These are phyloP conservation scores for Psittacula derbiana DNA, from an alignment of 2,797 vertebrate genomes.

Conservation along the genomic window DNA sequence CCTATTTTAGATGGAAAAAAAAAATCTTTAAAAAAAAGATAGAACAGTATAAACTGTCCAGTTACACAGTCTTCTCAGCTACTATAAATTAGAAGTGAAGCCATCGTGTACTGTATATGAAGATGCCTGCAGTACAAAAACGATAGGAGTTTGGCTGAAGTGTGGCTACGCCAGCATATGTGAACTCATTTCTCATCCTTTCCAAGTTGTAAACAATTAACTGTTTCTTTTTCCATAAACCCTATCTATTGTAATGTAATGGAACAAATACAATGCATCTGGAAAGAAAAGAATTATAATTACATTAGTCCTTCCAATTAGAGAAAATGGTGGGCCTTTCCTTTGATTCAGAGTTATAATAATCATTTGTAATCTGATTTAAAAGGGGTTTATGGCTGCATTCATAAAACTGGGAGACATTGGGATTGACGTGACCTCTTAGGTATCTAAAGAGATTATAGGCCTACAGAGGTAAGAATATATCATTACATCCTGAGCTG, in stretches of 20 bases:
- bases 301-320: constrained; percentile 75
- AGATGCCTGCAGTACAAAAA: neutral
- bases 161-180: constrained; percentile 15
- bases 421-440: constrained; percentile 72
- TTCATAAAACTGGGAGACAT: constrained; percentile 67
- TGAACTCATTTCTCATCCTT: constrained; percentile 64
- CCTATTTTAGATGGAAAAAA: neutral
- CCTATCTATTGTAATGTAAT: constrained; percentile 59
- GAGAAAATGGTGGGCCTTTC: constrained; percentile 43
- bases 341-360: constrained; percentile 57
- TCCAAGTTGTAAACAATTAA: constrained; percentile 65
- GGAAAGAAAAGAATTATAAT: constrained; percentile 62
- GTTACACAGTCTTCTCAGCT: neutral
- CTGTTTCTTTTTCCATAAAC: constrained; percentile 62
- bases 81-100: neutral
- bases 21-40: neutral
- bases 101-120: neutral
- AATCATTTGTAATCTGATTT: constrained; percentile 72
- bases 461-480: constrained; percentile 53
- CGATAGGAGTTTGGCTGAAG: constrained; percentile 33
- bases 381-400: constrained; percentile 59
- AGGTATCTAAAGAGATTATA: constrained; percentile 66
- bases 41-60: neutral
- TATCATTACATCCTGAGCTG: constrained; percentile 62
- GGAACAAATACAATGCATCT: constrained; percentile 69